Evolutionary conservation across 1,140 invertebrate genomes (phyloP).

Genomic region (Euschistus heros): DNA sequence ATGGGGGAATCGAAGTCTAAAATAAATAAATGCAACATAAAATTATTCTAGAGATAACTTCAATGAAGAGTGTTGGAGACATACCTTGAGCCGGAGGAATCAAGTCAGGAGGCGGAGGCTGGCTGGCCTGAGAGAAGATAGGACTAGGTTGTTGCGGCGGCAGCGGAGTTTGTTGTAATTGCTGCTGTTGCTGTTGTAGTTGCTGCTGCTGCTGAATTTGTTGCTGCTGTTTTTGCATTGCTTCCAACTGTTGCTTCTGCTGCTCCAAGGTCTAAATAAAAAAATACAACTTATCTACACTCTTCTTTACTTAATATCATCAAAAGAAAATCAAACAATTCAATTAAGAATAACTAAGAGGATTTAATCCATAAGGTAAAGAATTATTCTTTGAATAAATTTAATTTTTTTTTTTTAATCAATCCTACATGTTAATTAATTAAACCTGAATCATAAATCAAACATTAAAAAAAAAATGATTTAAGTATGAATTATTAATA

Average conservation of each 20-base stretch:
- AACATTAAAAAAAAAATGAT: not conserved
- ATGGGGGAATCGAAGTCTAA: too few species aligned
- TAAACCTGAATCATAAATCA: not conserved
- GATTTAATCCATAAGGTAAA: too few species aligned
- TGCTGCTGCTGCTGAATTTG: slow-evolving; percentile 14
- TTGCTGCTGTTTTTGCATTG: slow-evolving; percentile 40
- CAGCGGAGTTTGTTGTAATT: slow-evolving; percentile 16
- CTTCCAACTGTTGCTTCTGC: slow-evolving; percentile 62
- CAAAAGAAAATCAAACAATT: too few species aligned
- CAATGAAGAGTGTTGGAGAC: too few species aligned
- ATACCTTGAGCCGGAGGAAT: not conserved
- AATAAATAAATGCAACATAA: too few species aligned
- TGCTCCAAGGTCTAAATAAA: slow-evolving; percentile 48
- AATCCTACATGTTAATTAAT: too few species aligned
- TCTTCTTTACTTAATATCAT: too few species aligned
- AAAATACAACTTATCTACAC: too few species aligned
- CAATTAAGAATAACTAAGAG: too few species aligned
- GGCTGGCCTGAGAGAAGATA: slow-evolving; percentile 9
- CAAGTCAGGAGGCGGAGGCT: not conserved
- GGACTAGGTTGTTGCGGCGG: slow-evolving; percentile 22
- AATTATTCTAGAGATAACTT: too few species aligned
- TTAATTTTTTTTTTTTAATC: too few species aligned
- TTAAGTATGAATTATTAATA: not conserved
- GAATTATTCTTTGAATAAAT: too few species aligned
- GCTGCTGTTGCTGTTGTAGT: slow-evolving; percentile 25